Percentiles rank a stretch among this genome's conserved stretches.
phyloP scores from a whole-genome alignment of 2,888 invertebrate genomes.

The Parnassius glacialis region DNA sequence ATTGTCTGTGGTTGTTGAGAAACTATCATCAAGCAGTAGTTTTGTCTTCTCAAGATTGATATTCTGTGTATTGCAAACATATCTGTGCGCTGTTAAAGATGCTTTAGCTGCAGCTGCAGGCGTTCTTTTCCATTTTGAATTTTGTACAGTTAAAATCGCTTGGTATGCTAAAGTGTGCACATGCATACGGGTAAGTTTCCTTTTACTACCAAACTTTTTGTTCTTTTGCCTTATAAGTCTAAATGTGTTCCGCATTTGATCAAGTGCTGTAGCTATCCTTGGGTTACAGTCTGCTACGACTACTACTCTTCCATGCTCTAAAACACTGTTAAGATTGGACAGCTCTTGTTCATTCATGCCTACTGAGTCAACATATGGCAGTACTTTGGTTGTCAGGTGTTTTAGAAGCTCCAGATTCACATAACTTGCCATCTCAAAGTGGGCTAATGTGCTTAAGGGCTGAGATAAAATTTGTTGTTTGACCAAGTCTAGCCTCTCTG shows the following conservation, averaged over 20 bases:
- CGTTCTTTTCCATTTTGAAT: conserved; percentile 88
- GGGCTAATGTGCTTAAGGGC: conserved; percentile 82
- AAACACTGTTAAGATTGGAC: conserved; percentile 86
- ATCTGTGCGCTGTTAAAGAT: conserved; percentile 89
- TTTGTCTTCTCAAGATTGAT: conserved; percentile 74
- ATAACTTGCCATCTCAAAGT: conserved; percentile 94
- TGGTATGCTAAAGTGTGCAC: conserved; percentile 94
- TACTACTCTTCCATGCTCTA: conserved; percentile 86
- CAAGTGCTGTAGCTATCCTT: conserved; percentile 88
- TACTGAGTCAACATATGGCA: conserved; percentile 89
- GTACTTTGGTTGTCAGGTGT: conserved; percentile 83
- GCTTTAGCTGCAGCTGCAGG: conserved; percentile 91
- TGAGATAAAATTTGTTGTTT: conserved; percentile 84
- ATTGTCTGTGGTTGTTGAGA: conserved; percentile 84
- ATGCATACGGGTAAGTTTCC: conserved; percentile 87
- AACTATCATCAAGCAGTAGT: conserved; percentile 90
- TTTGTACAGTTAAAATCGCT: conserved; percentile 86
- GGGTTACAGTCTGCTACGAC: conserved; percentile 89
- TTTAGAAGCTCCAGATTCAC: conserved; percentile 85
- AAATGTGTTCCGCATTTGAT: conserved; percentile 89
- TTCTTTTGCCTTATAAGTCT: conserved; percentile 73
- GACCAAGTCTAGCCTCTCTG: conserved; percentile 83
- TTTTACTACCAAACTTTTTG: conserved; percentile 61
- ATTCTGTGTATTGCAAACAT: conserved; percentile 86
- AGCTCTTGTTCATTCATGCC: conserved; percentile 95